phyloP scores from a whole-genome alignment of 2,888 invertebrate genomes.

The Parapristionchus giblindavisi region DNA sequence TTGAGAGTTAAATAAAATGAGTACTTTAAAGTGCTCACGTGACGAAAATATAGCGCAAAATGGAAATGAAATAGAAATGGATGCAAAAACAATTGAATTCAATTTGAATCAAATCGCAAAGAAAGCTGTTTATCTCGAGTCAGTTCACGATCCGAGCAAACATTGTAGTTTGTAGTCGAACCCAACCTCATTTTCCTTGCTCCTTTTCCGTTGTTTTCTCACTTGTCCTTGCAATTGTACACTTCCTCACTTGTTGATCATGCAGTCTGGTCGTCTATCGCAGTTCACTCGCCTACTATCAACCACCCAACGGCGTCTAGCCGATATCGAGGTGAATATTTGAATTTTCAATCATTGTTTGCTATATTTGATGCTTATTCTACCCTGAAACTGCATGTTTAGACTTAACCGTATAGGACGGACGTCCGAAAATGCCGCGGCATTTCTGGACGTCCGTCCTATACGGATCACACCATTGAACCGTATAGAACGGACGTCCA shows the following conservation, averaged over 20 bases:
- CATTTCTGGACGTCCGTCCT: no score
- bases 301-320: slow-evolving; percentile 12
- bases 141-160: neutral
- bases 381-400: neutral
- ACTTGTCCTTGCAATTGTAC: neutral
- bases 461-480: no score
- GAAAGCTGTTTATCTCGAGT: neutral
- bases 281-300: slow-evolving; percentile 19
- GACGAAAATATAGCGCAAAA: neutral
- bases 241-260: neutral
- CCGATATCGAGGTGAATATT: slow-evolving; percentile 35
- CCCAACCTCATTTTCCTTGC: neutral
- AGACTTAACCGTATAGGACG: no score
- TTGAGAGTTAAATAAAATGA: neutral
- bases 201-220: neutral
- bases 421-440: no score
- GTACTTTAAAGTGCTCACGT: no score
- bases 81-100: neutral
- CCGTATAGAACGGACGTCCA: no score
- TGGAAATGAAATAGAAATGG: neutral
- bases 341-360: neutral
- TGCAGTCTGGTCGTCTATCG: slow-evolving; percentile 17
- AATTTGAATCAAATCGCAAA: neutral
- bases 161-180: slow-evolving; percentile 23
- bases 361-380: neutral